These are phyloP conservation scores for Takifugu rubripes DNA, from an alignment of 2,797 vertebrate species.

Conservation along the genomic window DNA sequence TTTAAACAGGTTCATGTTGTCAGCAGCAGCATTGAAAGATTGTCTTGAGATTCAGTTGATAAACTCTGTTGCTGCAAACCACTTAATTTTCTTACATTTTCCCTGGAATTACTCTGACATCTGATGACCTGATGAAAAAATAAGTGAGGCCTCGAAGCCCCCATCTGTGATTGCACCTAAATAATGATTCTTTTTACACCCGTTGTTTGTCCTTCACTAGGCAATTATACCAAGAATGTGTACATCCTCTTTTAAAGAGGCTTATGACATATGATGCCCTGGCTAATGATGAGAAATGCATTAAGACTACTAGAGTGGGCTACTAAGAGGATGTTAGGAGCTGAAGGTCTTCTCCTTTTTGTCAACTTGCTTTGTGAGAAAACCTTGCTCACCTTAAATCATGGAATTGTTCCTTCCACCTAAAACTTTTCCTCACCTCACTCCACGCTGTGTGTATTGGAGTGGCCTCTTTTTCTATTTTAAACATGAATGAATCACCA, in stretches of 20 bases:
- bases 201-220: conserved; percentile 75
- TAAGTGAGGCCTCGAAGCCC: conserved; percentile 49
- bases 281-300: conserved; percentile 70
- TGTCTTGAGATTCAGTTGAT: conserved; percentile 13
- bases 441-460: neutral
- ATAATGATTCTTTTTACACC: conserved; percentile 61
- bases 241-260: conserved; percentile 63
- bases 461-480: no score
- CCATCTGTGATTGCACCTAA: conserved; percentile 52
- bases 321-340: conserved; percentile 55
- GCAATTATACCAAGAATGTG: conserved; percentile 72
- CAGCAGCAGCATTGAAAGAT: conserved; percentile 25
- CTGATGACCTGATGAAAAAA: conserved; percentile 59
- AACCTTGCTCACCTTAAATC: conserved; percentile 61
- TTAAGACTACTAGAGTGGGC: conserved; percentile 65
- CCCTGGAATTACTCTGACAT: conserved; percentile 45
- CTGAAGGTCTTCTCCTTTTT: conserved; percentile 62
- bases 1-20: no score
- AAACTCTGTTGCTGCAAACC: conserved; percentile 26
- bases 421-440: conserved; percentile 35
- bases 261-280: conserved; percentile 60
- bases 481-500: no score
- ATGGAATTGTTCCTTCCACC: conserved; percentile 62
- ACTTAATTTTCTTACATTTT: conserved; percentile 18
- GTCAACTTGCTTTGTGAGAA: conserved; percentile 35